A percentile compares a stretch with the other conserved stretches of the same genome.
Conservation (phyloP, 1,140 invertebrate genomes). For the Leptonema lineaticorne region DNA sequence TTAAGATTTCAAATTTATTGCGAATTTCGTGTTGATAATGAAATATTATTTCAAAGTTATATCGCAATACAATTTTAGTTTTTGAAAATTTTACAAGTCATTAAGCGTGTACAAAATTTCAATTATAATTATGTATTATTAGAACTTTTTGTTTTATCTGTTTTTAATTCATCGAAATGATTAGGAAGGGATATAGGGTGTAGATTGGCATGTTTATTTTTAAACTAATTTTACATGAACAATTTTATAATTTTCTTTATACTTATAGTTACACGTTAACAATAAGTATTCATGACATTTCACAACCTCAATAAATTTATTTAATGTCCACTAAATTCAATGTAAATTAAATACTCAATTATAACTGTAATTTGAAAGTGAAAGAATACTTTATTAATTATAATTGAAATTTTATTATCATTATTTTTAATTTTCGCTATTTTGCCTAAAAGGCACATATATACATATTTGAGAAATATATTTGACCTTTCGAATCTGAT, state of each 20-base stretch:
- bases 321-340: not conserved
- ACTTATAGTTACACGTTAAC: constrained; percentile 8
- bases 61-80: constrained; percentile 40
- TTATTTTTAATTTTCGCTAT: not conserved
- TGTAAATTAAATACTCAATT: not conserved
- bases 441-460: not conserved
- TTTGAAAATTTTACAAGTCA: constrained; percentile 43
- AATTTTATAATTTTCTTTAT: constrained; percentile 34
- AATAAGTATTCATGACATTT: constrained; percentile 9
- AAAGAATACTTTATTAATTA: not conserved
- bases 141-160: constrained; percentile 41
- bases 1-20: too few species aligned
- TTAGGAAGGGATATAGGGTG: constrained; percentile 28
- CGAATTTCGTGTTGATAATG: too few species aligned
- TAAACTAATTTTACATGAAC: constrained; percentile 34
- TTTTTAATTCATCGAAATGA: constrained; percentile 28
- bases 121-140: constrained; percentile 40
- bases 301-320: not conserved
- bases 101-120: constrained; percentile 42
- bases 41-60: too few species aligned
- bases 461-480: constrained; percentile 5
- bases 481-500: too few species aligned
- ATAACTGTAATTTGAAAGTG: not conserved
- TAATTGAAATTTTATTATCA: not conserved
- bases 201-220: constrained; percentile 36